Evolutionary conservation across 2,797 vertebrate species (phyloP).

Genomic region (Alectoris magna): DNA sequence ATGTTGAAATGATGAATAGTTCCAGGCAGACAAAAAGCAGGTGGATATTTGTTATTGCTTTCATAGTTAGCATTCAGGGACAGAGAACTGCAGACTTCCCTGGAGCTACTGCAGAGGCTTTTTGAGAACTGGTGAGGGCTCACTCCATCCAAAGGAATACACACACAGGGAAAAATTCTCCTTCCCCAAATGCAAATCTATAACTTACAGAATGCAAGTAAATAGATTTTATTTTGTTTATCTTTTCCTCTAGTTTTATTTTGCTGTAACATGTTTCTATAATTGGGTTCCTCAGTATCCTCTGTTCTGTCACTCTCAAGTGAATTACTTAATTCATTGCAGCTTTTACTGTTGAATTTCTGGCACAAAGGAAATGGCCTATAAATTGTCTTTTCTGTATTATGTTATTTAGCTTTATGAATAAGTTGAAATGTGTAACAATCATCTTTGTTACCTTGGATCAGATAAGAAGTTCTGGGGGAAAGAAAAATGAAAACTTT

Average conservation of each 20-base stretch:
- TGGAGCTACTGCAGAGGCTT: background rate
- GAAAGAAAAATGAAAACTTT: background rate
- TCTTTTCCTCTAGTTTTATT: background rate
- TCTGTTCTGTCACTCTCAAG: background rate
- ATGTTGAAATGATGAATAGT: background rate
- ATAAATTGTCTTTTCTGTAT: background rate
- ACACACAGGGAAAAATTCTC: background rate
- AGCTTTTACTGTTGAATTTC: constrained; percentile 6
- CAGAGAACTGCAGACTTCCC: background rate
- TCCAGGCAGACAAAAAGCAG: background rate
- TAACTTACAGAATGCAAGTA: background rate
- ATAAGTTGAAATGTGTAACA: background rate
- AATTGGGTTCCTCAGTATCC: background rate
- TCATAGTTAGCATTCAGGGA: background rate
- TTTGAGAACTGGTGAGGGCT: background rate
- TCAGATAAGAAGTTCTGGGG: background rate
- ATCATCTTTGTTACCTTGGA: background rate
- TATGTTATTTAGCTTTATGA: constrained; percentile 21
- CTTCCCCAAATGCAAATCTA: background rate
- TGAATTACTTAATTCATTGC: background rate
- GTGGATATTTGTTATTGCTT: background rate
- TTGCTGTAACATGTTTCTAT: background rate
- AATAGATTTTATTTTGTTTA: background rate
- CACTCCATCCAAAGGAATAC: background rate
- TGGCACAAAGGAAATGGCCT: background rate